These are phyloP conservation scores for Reticulitermes lucifugus DNA, from an alignment of 2,888 invertebrate species.

Conservation along the genomic window DNA sequence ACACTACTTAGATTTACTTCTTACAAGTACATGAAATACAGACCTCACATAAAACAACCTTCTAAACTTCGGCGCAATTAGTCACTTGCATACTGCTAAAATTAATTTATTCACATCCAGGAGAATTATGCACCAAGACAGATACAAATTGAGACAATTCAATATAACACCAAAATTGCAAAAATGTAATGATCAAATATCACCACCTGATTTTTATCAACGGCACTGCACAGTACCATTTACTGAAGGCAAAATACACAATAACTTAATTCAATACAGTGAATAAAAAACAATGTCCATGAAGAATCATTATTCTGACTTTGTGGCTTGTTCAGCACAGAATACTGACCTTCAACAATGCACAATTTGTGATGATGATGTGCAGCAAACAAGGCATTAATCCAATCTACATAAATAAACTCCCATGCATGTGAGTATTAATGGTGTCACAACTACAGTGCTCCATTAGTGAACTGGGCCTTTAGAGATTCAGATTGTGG, in stretches of 20 bases:
- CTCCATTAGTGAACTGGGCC: constrained; percentile 27
- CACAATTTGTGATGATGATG: constrained; percentile 4
- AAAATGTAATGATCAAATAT: constrained; percentile 15
- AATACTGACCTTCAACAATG: not conserved
- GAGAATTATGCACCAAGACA: constrained; percentile 40
- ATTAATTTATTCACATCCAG: constrained; percentile 47
- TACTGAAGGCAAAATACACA: constrained; percentile 31
- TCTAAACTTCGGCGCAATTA: not conserved
- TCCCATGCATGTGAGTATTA: constrained; percentile 25
- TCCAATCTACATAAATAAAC: constrained; percentile 34
- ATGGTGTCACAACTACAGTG: constrained; percentile 33
- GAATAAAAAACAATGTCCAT: constrained; percentile 3
- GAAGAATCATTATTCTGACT: not conserved
- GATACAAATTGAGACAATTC: constrained; percentile 40
- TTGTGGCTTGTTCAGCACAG: constrained; percentile 5
- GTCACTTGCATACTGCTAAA: not conserved
- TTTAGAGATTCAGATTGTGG: too few species aligned
- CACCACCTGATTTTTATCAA: not conserved
- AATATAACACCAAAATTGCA: constrained; percentile 39
- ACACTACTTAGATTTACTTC: too few species aligned
- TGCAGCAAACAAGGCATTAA: constrained; percentile 28
- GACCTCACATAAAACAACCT: too few species aligned
- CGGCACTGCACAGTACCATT: constrained; percentile 25
- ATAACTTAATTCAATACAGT: not conserved
- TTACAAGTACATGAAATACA: too few species aligned